phyloP scores from a whole-genome alignment of 2,113 vertebrate species.

The Heterochromis multidens region DNA sequence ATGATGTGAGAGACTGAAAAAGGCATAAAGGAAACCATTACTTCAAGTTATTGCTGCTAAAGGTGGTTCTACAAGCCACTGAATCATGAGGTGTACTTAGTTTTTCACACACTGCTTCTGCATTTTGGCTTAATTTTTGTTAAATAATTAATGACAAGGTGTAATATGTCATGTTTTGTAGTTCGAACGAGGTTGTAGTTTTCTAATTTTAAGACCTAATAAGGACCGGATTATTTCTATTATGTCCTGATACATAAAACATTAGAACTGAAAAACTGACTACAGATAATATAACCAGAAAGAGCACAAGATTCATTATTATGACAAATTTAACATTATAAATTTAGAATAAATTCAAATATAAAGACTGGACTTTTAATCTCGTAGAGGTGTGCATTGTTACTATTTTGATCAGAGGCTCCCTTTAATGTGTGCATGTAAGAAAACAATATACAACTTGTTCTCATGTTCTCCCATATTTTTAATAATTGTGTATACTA shows the following conservation, averaged over 20 bases:
- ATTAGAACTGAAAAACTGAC: neutral
- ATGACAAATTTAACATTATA: too few relatives aligned
- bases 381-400: too few relatives aligned
- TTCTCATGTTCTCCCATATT: too few relatives aligned
- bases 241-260: neutral
- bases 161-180: neutral
- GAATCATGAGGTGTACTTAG: neutral
- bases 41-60: neutral
- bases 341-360: too few relatives aligned
- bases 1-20: too few relatives aligned
- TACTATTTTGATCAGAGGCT: too few relatives aligned
- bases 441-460: too few relatives aligned
- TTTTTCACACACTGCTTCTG: neutral
- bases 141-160: rapidly evolving
- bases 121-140: neutral
- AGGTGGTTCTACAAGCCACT: too few relatives aligned
- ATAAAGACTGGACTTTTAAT: too few relatives aligned
- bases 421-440: too few relatives aligned
- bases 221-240: neutral
- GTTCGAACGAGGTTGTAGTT: neutral
- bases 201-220: neutral
- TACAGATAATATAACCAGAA: neutral
- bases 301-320: neutral
- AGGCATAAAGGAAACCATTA: neutral
- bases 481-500: too few relatives aligned